Percentiles rank a stretch among this genome's conserved stretches.
phyloP scores from a whole-genome alignment of 2,797 vertebrate species.

The Sebastes minor region DNA sequence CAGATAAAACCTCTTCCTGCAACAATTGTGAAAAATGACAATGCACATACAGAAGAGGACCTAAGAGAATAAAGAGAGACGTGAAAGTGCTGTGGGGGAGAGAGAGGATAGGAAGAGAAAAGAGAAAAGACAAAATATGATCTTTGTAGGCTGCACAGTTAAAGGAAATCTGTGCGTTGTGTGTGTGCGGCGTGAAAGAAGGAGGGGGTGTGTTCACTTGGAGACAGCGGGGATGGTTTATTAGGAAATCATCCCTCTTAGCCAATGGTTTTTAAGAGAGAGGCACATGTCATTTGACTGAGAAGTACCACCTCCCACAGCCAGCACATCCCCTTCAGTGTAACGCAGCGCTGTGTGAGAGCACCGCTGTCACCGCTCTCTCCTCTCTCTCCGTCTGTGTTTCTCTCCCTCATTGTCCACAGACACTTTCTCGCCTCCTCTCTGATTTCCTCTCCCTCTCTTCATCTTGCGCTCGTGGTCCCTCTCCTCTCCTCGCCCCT shows the following conservation, averaged over 20 bases:
- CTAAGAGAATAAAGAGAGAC: slow-evolving; percentile 44
- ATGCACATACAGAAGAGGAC: slow-evolving; percentile 17
- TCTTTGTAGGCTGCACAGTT: slow-evolving; percentile 36
- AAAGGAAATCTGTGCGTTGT: not conserved
- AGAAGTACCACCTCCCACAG: slow-evolving; percentile 80
- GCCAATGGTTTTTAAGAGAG: slow-evolving; percentile 84
- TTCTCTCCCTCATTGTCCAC: slow-evolving; percentile 36
- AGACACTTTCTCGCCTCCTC: slow-evolving; percentile 51
- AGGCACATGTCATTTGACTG: slow-evolving; percentile 85
- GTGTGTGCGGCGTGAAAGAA: slow-evolving; percentile 25
- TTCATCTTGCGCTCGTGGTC: not conserved
- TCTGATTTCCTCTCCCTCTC: slow-evolving; percentile 38
- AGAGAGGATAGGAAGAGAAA: slow-evolving; percentile 31
- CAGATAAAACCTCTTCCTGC: slow-evolving; percentile 34
- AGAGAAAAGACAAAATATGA: slow-evolving; percentile 29
- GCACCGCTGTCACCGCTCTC: slow-evolving; percentile 64
- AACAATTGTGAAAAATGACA: slow-evolving; percentile 48
- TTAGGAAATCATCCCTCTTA: slow-evolving; percentile 82
- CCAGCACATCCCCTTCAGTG: slow-evolving; percentile 75
- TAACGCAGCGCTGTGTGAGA: slow-evolving; percentile 73
- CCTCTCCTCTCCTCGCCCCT: slow-evolving; percentile 12
- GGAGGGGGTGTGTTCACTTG: slow-evolving; percentile 75
- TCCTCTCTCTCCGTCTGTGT: slow-evolving; percentile 30
- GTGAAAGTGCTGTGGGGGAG: slow-evolving; percentile 15
- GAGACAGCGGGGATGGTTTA: slow-evolving; percentile 80